Evolutionary conservation across 2,797 vertebrate genomes (phyloP), one percentile per base, ranked within the genome.

Genomic region (Sebastes variabilis): DNA sequence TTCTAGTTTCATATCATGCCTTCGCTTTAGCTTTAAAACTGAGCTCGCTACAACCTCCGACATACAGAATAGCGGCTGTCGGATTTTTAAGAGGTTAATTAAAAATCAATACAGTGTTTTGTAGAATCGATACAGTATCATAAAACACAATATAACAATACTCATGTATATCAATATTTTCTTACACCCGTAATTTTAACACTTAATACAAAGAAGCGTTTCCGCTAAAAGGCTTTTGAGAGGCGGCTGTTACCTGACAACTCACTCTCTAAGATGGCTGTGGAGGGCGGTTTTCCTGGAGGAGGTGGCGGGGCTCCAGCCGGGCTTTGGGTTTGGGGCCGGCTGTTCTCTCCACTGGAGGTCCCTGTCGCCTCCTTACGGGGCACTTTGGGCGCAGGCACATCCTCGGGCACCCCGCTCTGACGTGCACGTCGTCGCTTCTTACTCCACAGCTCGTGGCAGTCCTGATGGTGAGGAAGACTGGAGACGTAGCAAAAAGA

Each of bases 381-480:
- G 92, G 97, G 95, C 91, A 95, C 96, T 96, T 99, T 99, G 75
- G 97, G 91, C 38, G 95, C 94, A 58, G 97, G 96, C 62, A 96
- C 95, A 64, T 99, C 98, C 86, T 99, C 98, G 14, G 96, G 72
- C 62, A 92, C 86, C 61, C 97, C 98, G 2, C 97, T 99, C 82
- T 99, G 98, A 84, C 97, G 96, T 66, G 99, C 98, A 46, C 98
- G 96, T 25, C 98, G 94, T 0, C 98, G 96, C 86, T 98, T 99
- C 94, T 99, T 99, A 92, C 98, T 99, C 98, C 98, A 99, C 70
- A 99, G 94, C 94, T 99, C 98, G 13, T 99, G 98, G 87, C 98
- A 99, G 87, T 99, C 98, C 92, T 99, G 98, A 95, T 98, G 98
- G 91, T 97, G 98, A 60, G 98, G 98, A 77, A 99, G 97, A 93